Evolutionary conservation across 2,797 vertebrate genomes (phyloP).

Genomic region (Synaphobranchus kaupii): DNA sequence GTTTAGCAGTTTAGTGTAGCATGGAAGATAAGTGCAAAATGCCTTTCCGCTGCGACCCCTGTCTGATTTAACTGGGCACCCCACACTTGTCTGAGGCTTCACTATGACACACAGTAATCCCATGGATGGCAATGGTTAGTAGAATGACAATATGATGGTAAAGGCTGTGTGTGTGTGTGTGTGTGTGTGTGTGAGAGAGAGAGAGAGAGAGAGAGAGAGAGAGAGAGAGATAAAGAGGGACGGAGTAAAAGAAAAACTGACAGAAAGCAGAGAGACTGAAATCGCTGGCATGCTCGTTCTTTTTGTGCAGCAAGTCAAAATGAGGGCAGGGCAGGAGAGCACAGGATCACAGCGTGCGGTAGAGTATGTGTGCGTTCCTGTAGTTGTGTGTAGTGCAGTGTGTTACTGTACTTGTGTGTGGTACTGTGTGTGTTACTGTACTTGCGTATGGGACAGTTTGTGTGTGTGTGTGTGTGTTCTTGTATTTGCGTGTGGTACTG

Average conservation of each 20-base stretch:
- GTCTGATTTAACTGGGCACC: not conserved
- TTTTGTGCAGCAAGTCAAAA: not conserved
- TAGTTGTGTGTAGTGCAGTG: not conserved
- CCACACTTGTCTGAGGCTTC: not conserved
- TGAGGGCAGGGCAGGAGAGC: not conserved
- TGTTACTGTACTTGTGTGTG: not conserved
- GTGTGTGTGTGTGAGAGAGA: not conserved
- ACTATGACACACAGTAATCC: not conserved
- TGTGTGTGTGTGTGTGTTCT: not conserved
- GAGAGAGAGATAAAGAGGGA: not conserved
- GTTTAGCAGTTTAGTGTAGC: not conserved
- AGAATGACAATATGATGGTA: not conserved
- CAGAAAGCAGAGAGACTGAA: not conserved
- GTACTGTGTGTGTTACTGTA: not conserved
- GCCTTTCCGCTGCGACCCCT: not conserved
- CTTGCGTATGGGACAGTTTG: not conserved
- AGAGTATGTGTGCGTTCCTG: not conserved
- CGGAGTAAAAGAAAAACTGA: not conserved
- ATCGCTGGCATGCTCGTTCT: constrained; percentile 6
- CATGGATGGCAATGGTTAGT: not conserved
- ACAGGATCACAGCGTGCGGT: not conserved
- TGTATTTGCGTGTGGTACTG: not conserved
- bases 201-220: constrained; percentile 2
- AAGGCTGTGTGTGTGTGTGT: not conserved
- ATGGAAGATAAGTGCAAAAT: not conserved